These are phyloP conservation scores for Sardina pilchardus DNA, from an alignment of 2,113 vertebrate species.

Conservation along the genomic window DNA sequence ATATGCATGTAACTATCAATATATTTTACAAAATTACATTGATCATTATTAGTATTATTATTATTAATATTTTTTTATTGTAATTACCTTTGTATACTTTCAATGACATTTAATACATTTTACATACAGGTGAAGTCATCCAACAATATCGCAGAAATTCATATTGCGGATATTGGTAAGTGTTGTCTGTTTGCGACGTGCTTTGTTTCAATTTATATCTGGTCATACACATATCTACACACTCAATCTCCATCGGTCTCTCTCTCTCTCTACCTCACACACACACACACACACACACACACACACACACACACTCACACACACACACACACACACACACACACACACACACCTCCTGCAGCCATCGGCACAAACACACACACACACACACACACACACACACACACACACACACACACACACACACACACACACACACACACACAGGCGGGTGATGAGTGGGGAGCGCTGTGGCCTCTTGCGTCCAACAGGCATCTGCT, in stretches of 20 bases:
- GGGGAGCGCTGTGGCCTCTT: neutral
- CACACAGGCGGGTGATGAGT: neutral
- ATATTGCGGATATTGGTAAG: neutral
- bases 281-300: neutral
- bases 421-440: slow-evolving; percentile 10
- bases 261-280: too few species aligned
- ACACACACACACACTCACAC: neutral
- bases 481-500: slow-evolving; percentile 70
- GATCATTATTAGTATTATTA: neutral
- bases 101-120: neutral
- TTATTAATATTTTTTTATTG: neutral
- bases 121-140: neutral
- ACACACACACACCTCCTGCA: neutral
- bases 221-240: neutral
- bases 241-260: too few species aligned
- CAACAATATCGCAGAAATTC: neutral
- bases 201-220: neutral
- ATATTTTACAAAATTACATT: neutral
- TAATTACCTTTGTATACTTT: neutral
- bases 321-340: neutral
- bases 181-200: neutral
- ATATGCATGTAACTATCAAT: neutral
- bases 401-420: slow-evolving; percentile 8
- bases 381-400: slow-evolving; percentile 7
- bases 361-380: neutral